Base-by-base conservation (phyloP, 2,113 vertebrate species). In the Sinocyclocheilus anshuiensis region DNA sequence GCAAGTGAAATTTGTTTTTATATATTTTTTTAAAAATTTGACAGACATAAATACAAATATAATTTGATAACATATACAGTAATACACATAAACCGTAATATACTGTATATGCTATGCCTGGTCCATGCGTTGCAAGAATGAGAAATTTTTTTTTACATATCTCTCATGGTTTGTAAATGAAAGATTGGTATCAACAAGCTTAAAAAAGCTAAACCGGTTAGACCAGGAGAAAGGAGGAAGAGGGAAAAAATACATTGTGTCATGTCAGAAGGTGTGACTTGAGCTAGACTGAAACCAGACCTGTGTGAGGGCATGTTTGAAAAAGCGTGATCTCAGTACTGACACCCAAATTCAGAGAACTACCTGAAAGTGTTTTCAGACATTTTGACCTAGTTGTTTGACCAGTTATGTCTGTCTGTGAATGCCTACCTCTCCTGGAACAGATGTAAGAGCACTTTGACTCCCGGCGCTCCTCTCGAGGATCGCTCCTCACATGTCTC, bases 381-480 rank as follows among this genome's bases (percentile, higher is more conserved):
- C 29, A 36, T 53, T 22, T 12, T 29, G 15, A 53, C 45, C 8
- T 3, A 57, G 53, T 57, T 77, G 24, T 77, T 77, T 53, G 11
- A n/a, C n/a, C n/a, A n/a, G n/a, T n/a, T n/a, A 48, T 24, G 55
- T 4, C 33, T 18, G 4, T 13, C 29, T 33, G 20, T 20, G 39
- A 57, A 22, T 39, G 26, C 91, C 29, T 65, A 94, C 95, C 95
- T 92, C 94, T 94, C 77, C 94, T 91, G 78, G 95, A 95, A 86
- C 94, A 95, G 7, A 95, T 89, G 87, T 95, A 1, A 0, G 89
- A 85, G 76, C 95, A 95, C 57, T 86, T 92, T 82, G 95, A 95
- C 1, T 88, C 88, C 0, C 69, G 77, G 29, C n/a, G 84, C 45
- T 48, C 89, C 42, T 45, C 89, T 67, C 69, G 87, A 7, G 88